Evolutionary conservation across 2,113 vertebrate species (phyloP), one percentile per base, ranked within the genome.

Genomic region (Dendropsophus ebraccatus): DNA sequence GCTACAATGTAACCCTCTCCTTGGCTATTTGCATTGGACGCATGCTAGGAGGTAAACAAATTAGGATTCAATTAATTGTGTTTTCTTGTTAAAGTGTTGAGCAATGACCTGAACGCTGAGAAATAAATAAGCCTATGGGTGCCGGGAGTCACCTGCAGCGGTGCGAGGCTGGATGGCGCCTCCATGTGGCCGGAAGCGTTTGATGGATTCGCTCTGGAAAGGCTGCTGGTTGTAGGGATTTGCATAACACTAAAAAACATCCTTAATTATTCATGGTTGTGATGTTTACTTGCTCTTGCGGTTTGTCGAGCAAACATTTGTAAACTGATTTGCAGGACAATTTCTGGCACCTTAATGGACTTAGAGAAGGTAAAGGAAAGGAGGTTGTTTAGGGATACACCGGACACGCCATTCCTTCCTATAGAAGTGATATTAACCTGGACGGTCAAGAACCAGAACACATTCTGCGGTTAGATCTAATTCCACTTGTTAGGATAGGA

Each of bases 241-340:
- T 65, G 81, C 35, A 83, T 82, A 17, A 88, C 25, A 83, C 10
- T 28, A 77, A 78, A 86, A 88, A 87, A 50, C 13, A 77, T 37
- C 62, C 49, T 79, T 74, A 86, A 78, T 56, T 87, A 87, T 56
- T 89, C 28, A 62, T 49, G 41, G 60, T 41, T 89, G 45, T 70
- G 76, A 86, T 47, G 28, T 0, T 0, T 54, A 88, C 6, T 84
- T 87, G 81, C 37, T 89, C 82, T 89, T 2, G 37, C 50, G 81
- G 19, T 86, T 87, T n/a, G 52, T 72, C 52, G 78, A 88, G 5
- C 32, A 87, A 69, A 75, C 32, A 78, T 49, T 30, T 56, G 12
- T 32, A 87, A 77, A 0, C 1, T 30, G 69, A 41, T 81, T 69
- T 37, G 75, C 49, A 49, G 65, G 14, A 28, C 67, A 37, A 70